Percentiles rank a stretch among this genome's conserved stretches.
Conservation (phyloP, 2,888 invertebrate species). For the Coecobrya sp. region DNA sequence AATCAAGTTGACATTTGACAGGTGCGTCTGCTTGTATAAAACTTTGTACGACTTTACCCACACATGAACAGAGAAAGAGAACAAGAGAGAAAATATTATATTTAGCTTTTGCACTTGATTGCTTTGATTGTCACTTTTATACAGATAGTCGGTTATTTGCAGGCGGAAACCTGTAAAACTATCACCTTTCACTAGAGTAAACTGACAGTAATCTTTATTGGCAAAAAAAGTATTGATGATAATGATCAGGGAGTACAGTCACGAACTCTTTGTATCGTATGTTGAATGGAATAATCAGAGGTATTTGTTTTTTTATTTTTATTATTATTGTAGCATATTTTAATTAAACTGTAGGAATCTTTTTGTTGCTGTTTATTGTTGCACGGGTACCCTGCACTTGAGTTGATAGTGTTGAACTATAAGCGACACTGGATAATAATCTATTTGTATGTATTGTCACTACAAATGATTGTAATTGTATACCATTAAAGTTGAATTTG, state of each 20-base stretch:
- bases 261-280: neutral
- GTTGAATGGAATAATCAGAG: neutral
- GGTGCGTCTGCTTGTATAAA: slow-evolving; percentile 35
- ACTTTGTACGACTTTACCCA: neutral
- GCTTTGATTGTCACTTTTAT: slow-evolving; percentile 27
- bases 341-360: slow-evolving; percentile 1
- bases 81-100: neutral
- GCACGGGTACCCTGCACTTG: neutral
- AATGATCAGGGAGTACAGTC: slow-evolving; percentile 24
- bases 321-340: neutral
- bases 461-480: too few relatives aligned
- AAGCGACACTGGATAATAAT: too few relatives aligned
- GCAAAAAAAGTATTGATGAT: slow-evolving; percentile 43
- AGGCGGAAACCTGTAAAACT: neutral
- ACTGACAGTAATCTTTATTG: slow-evolving; percentile 55
- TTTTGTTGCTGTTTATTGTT: neutral
- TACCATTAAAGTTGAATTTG: too few relatives aligned
- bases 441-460: too few relatives aligned
- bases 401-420: too few relatives aligned
- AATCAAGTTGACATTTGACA: slow-evolving; percentile 24
- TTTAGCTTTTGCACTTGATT: slow-evolving; percentile 39
- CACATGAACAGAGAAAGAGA: neutral
- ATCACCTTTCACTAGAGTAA: neutral
- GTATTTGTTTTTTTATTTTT: neutral
- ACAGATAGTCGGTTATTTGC: neutral